These are phyloP conservation scores for Artemia franciscana DNA, from an alignment of 1,140 invertebrate genomes.

Conservation along the genomic window DNA sequence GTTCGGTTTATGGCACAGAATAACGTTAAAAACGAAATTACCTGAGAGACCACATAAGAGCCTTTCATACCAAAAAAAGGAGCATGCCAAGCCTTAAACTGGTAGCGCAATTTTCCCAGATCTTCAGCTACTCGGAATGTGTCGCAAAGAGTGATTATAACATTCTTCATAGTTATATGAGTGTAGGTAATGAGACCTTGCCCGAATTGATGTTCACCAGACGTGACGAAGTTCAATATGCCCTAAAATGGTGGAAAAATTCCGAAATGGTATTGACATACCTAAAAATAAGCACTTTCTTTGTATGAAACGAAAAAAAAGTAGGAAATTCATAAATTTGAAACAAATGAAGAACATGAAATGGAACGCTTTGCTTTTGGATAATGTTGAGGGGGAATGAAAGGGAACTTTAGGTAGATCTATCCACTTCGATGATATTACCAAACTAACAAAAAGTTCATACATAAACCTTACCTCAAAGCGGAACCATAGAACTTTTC, in stretches of 20 bases:
- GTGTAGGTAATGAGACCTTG: conserved; percentile 88
- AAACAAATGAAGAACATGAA: too few relatives aligned
- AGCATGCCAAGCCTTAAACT: conserved; percentile 79
- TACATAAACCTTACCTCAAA: too few relatives aligned
- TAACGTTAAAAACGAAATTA: conserved; percentile 19
- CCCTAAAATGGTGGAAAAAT: conserved; percentile 35
- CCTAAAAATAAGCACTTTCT: too few relatives aligned
- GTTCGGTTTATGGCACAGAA: not conserved
- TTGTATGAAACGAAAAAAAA: too few relatives aligned
- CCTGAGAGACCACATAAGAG: conserved; percentile 78
- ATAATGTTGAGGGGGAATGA: too few relatives aligned
- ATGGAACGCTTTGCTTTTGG: too few relatives aligned
- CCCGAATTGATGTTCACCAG: conserved; percentile 86
- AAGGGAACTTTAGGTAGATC: too few relatives aligned
- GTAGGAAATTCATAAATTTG: too few relatives aligned
- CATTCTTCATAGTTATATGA: not conserved
- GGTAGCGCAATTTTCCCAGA: conserved; percentile 82
- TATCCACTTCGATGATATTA: too few relatives aligned
- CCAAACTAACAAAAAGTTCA: too few relatives aligned
- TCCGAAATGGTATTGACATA: too few relatives aligned
- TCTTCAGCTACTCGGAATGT: conserved; percentile 89
- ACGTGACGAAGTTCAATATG: conserved; percentile 82
- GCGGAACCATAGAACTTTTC: too few relatives aligned
- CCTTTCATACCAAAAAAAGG: conserved; percentile 96
- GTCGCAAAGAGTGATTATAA: conserved; percentile 74